phyloP scores from a whole-genome alignment of 1,140 invertebrate species.

The Lepidurus packardi region DNA sequence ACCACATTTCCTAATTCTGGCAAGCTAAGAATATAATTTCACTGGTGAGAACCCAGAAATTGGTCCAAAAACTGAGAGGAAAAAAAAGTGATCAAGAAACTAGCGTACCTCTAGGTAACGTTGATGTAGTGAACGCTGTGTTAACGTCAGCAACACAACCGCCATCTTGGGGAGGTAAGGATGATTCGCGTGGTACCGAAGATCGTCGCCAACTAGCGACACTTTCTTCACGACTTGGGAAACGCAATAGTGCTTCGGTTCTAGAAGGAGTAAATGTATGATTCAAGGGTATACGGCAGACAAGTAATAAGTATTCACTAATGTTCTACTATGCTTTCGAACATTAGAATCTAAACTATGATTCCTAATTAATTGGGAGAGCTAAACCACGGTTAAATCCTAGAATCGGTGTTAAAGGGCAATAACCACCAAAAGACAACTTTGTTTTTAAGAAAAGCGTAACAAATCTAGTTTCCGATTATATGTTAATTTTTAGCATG shows the following conservation, averaged over 20 bases:
- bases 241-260: neutral
- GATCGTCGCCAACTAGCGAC: neutral
- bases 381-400: too few relatives aligned
- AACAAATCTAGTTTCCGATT: too few relatives aligned
- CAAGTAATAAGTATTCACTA: neutral
- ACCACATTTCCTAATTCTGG: conserved; percentile 11
- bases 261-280: neutral
- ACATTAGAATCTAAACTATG: too few relatives aligned
- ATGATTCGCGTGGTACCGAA: conserved; percentile 1
- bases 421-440: too few relatives aligned
- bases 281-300: neutral
- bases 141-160: neutral
- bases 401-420: too few relatives aligned
- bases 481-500: too few relatives aligned
- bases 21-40: neutral
- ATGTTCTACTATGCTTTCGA: too few relatives aligned
- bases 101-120: neutral
- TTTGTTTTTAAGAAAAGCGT: too few relatives aligned
- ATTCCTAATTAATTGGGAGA: too few relatives aligned
- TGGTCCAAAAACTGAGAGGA: neutral
- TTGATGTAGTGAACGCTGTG: neutral
- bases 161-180: conserved; percentile 18
- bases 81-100: neutral
- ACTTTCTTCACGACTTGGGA: neutral
- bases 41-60: neutral